A percentile compares a stretch with the other conserved stretches of the same genome.
phyloP scores from a whole-genome alignment of 1,140 invertebrate species.

The Tribolium madens region DNA sequence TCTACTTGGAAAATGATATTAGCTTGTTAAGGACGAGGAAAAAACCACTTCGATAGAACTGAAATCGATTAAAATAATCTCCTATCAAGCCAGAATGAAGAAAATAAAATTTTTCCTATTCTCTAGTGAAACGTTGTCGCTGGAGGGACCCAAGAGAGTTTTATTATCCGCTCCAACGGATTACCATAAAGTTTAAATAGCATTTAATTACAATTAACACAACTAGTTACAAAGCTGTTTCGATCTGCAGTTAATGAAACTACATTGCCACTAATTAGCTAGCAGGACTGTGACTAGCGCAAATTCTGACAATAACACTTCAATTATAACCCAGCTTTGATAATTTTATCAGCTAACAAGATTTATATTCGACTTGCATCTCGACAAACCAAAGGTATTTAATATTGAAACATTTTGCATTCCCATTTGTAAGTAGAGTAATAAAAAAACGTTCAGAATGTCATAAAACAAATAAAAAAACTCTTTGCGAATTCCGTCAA shows the following conservation, averaged over 20 bases:
- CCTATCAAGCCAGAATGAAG: neutral
- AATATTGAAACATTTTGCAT: slow-evolving; percentile 24
- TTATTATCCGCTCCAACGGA: neutral
- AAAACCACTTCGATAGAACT: neutral
- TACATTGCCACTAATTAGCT: slow-evolving; percentile 24
- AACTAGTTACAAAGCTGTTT: slow-evolving; percentile 27
- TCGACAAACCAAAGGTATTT: slow-evolving; percentile 6
- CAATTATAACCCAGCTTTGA: slow-evolving; percentile 10
- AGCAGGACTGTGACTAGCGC: slow-evolving; percentile 6
- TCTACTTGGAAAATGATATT: neutral
- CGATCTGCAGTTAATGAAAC: slow-evolving; percentile 29
- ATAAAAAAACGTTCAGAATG: slow-evolving; percentile 6
- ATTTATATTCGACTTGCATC: neutral
- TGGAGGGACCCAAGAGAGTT: neutral
- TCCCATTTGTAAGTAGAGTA: neutral
- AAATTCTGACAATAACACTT: slow-evolving; percentile 34
- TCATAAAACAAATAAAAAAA: slow-evolving; percentile 1
- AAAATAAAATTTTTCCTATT: neutral
- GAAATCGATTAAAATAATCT: neutral
- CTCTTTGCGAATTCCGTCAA: neutral
- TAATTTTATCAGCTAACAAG: neutral
- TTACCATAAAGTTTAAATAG: slow-evolving; percentile 26
- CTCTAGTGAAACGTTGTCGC: neutral
- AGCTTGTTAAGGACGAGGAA: neutral
- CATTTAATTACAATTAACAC: slow-evolving; percentile 30